Conservation (phyloP, 2,113 vertebrate genomes). For the Rhizomys pruinosus region DNA sequence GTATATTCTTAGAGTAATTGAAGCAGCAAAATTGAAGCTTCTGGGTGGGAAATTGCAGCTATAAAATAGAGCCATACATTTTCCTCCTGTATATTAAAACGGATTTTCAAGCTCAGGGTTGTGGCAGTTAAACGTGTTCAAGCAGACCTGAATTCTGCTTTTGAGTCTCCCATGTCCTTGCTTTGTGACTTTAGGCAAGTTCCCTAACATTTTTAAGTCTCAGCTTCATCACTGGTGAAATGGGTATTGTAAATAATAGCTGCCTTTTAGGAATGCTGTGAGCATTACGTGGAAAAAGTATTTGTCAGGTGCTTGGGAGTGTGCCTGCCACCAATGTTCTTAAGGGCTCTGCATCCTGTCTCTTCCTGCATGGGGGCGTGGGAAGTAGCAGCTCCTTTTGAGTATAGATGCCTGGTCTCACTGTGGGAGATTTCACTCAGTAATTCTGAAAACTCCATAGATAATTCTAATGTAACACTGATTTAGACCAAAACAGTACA, state of each 20-base stretch:
- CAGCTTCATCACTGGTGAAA: conserved; percentile 49
- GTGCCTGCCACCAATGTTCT: not conserved
- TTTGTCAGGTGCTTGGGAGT: not conserved
- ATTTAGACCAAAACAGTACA: conserved; percentile 29
- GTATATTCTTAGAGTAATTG: conserved; percentile 64
- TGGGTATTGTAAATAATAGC: conserved; percentile 14
- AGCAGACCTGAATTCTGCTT: conserved; percentile 15
- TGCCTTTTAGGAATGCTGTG: conserved; percentile 2
- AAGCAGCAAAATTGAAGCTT: conserved; percentile 70
- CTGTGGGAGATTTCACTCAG: not conserved
- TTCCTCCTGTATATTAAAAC: conserved; percentile 58
- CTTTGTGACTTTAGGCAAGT: not conserved
- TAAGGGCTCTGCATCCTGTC: not conserved
- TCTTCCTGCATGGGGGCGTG: not conserved
- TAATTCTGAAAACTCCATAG: conserved; percentile 21
- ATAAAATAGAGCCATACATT: conserved; percentile 68
- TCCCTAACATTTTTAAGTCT: not conserved
- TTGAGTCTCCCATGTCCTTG: not conserved
- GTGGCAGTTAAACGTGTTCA: not conserved
- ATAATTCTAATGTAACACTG: conserved; percentile 10
- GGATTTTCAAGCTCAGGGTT: conserved; percentile 36
- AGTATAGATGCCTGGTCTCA: not conserved
- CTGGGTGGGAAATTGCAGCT: conserved; percentile 64
- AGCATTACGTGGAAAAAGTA: not conserved
- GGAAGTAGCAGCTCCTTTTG: not conserved